A percentile compares a stretch with the other conserved stretches of the same genome.
These are phyloP conservation scores for Bombus polaris DNA, from an alignment of 1,140 invertebrate species.

Conservation along the genomic window DNA sequence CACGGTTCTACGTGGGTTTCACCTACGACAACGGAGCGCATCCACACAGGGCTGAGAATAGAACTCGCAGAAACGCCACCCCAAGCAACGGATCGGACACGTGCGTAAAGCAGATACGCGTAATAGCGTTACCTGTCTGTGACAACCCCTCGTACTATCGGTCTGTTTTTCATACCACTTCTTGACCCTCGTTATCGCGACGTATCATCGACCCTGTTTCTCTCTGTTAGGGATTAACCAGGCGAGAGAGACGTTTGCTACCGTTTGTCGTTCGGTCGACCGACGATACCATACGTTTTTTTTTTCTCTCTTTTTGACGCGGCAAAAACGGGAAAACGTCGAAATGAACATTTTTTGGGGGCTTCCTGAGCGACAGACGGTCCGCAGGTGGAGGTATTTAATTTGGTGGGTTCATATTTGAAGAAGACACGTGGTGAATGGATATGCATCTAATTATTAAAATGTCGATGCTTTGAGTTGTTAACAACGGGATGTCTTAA, in stretches of 20 bases:
- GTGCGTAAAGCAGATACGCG: conserved; percentile 54
- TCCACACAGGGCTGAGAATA: conserved; percentile 21
- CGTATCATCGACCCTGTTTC: background rate
- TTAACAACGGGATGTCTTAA: background rate
- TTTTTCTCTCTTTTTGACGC: too few relatives aligned
- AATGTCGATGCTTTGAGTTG: background rate
- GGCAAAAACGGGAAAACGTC: background rate
- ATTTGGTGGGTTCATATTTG: too few relatives aligned
- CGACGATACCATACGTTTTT: background rate
- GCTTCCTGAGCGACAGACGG: background rate
- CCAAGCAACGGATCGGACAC: conserved; percentile 36
- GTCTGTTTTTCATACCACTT: conserved; percentile 38
- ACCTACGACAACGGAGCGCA: conserved; percentile 47
- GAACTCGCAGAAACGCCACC: conserved; percentile 44
- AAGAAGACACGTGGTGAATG: background rate
- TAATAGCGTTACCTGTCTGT: conserved; percentile 61
- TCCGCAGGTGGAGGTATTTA: background rate
- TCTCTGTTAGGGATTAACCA: background rate
- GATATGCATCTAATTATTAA: too few relatives aligned
- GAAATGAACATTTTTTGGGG: too few relatives aligned
- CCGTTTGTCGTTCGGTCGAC: background rate
- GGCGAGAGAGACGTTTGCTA: conserved; percentile 4
- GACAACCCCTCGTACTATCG: conserved; percentile 41
- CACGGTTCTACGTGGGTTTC: conserved; percentile 60
- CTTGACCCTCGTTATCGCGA: conserved; percentile 44